Base-by-base conservation (phyloP, 2,113 vertebrate species). In the Prochilodus magdalenae region DNA sequence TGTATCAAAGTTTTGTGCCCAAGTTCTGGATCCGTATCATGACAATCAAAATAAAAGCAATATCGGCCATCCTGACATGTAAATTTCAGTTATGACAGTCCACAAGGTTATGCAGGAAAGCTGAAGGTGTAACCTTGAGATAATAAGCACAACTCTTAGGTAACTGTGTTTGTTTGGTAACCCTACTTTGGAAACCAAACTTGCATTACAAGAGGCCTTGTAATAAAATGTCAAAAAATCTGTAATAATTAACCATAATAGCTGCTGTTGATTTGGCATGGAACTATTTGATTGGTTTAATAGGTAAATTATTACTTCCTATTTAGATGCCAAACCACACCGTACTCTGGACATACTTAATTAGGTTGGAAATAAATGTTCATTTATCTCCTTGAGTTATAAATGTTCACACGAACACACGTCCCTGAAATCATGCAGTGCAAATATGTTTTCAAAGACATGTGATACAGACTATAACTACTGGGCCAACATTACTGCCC, bases 391-490 rank as follows among this genome's bases (percentile, higher is more conserved):
- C 33, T 40, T 12, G 20, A 67, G 20, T 67, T 36, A 33, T 67
- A 44, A 69, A 69, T 5, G 18, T n/a, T 40, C 66, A 70, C 33
- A 70, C 33, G 14, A 24, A 40, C 66, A 1, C 5, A 18, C 33
- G 20, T 12, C 22, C 11, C 7, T 67, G 16, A 16, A 36, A 36
- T 67, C 30, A 0, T 22, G 18, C 65, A 24, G 36, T 44, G 36
- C 66, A 70, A 44, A 70, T 36, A 40, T 8, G 14, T 11, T 70
- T 70, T 24, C 7, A 36, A 3, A 70, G 20, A 78, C 27, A 18
- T 5, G 5, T 78, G 69, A 44, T 40, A 24, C 11, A 1, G 15
- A 20, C 18, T 73, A 0, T 84, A 87, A 40, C 84, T 53, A 72
- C 7, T 11, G 75, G 22, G 12, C 12, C n/a, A 59, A 67, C 73